phyloP scores from a whole-genome alignment of 2,113 vertebrate genomes.

The Osmerus eperlanus region DNA sequence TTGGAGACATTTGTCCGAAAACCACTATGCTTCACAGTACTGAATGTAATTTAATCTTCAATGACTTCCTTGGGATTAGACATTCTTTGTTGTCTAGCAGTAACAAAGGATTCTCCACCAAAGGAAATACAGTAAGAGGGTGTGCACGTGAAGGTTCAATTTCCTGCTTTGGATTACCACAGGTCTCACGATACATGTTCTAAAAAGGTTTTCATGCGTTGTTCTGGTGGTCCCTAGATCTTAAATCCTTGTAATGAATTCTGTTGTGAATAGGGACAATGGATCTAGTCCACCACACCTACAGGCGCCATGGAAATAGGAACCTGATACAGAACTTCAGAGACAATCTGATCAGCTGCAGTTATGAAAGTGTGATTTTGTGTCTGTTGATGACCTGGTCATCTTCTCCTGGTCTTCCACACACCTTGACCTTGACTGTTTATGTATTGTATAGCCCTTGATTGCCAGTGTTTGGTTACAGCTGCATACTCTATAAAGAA shows the following conservation, averaged over 20 bases:
- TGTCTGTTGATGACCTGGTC: too few relatives aligned
- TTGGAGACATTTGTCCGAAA: neutral
- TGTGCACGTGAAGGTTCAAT: neutral
- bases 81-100: neutral
- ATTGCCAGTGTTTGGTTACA: too few relatives aligned
- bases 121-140: neutral
- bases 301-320: neutral
- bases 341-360: too few relatives aligned
- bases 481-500: too few relatives aligned
- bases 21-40: neutral
- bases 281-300: neutral
- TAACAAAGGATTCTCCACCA: neutral
- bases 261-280: neutral
- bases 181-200: constrained; percentile 11
- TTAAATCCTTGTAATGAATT: neutral
- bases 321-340: too few relatives aligned
- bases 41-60: neutral
- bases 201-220: neutral
- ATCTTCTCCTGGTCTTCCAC: too few relatives aligned
- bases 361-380: too few relatives aligned
- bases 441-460: too few relatives aligned
- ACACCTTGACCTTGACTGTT: too few relatives aligned
- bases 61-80: neutral
- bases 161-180: constrained; percentile 20
- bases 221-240: neutral